Base-by-base conservation (phyloP, 2,797 vertebrate genomes). In the Rhincodon typus region DNA sequence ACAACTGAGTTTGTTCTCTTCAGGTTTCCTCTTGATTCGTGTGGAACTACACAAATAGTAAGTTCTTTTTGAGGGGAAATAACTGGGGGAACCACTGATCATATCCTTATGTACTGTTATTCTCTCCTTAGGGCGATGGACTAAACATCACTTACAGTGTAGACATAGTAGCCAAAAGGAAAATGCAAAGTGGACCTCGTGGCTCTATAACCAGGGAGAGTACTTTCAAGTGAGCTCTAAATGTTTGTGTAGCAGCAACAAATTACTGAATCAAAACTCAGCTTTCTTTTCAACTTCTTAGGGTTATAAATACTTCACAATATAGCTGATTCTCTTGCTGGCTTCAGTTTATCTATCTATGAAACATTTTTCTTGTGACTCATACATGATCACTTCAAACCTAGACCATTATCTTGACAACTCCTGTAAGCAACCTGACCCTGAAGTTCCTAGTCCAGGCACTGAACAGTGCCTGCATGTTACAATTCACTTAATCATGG, bases 181-280 rank as follows among this genome's bases (percentile, higher is more conserved):
- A 96, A 25, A 96, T 97, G 95, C 96, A 90, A 72, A 95, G 70
- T 0, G 96, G 96, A 91, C 96, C 6, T 6, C 96, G 34, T 2
- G 96, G 96, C 15, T 97, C 97, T 1, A 95, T 97, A 93, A 97
- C 96, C 19, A 96, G 97, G 7, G 97, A 97, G 94, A 97, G 97
- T 57, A 96, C 94, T 96, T 97, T 97, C 96, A 97, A 97, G 97
- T 98, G 96, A 94, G 50, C 5, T 0, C 57, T 50, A 50, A 50
- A 50, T 2, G 3, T 0, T 5, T 42, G 10, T 91, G 6, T 17
- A 21, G 34, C 38, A 21, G 17, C 66, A 3, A 50, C 66, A 3
- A 25, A 7, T 94, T 38, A 17, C 4, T 42, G 13, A 69, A 46
- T 17, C 23, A 50, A 21, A 88, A 72, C 3, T 1, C 13, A 72